Percentiles rank a stretch among this genome's conserved stretches.
phyloP scores from a whole-genome alignment of 35 echinoderm and acorn worm genomes.

The Apostichopus parvimensis region DNA sequence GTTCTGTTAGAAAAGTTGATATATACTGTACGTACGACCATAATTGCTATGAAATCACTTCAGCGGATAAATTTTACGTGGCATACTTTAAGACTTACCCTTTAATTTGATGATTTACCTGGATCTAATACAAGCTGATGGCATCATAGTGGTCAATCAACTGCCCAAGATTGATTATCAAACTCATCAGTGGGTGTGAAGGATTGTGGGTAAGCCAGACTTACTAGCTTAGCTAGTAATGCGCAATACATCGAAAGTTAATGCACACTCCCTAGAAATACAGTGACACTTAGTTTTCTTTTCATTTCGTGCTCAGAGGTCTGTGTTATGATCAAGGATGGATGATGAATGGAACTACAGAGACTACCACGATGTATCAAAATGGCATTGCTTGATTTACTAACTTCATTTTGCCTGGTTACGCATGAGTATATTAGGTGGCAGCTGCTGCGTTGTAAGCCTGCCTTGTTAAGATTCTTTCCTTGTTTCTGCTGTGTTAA shows the following conservation, averaged over 20 bases:
- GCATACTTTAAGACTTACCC: neutral
- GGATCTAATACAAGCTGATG: neutral
- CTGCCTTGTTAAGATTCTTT: neutral
- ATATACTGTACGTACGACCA: too few relatives aligned
- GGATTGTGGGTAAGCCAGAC: neutral
- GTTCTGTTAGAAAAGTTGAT: too few relatives aligned
- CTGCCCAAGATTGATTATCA: neutral
- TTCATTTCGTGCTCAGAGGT: too few relatives aligned
- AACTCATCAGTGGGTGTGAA: neutral
- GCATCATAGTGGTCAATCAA: neutral
- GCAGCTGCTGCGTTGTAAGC: neutral
- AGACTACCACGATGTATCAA: neutral
- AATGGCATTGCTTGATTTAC: neutral
- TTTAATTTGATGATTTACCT: neutral
- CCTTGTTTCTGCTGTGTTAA: neutral
- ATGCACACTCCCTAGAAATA: neutral
- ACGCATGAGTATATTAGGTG: neutral
- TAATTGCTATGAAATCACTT: too few relatives aligned
- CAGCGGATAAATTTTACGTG: too few relatives aligned
- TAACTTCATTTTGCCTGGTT: neutral
- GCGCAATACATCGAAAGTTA: neutral
- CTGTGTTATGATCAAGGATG: neutral
- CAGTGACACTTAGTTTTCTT: too few relatives aligned
- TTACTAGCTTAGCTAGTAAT: neutral
- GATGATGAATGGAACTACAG: neutral